phyloP scores from a whole-genome alignment of 1,140 invertebrate genomes.

The Aphelinus atriplicis region DNA sequence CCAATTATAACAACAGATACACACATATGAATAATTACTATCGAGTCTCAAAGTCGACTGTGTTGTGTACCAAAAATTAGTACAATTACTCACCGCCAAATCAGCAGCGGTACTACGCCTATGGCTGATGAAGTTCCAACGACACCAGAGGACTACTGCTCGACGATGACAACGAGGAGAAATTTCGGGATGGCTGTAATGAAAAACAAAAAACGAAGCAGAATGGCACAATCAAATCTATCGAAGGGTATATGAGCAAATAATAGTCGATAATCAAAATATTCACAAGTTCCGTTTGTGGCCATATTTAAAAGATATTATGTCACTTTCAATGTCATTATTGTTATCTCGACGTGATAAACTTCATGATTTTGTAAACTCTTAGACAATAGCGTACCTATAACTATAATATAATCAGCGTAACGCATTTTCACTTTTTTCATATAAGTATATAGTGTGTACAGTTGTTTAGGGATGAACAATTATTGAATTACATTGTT shows the following conservation, averaged over 20 bases:
- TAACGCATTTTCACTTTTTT: neutral
- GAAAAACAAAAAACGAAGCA: no score
- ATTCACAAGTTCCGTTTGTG: constrained; percentile 7
- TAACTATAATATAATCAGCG: constrained; percentile 10
- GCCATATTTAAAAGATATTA: constrained; percentile 33
- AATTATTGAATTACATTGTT: neutral
- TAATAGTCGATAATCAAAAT: constrained; percentile 24
- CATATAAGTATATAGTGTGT: constrained; percentile 11
- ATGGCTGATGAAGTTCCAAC: constrained; percentile 17
- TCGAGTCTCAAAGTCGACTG: constrained; percentile 29
- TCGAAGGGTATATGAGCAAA: no score
- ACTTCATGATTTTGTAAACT: neutral
- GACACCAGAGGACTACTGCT: no score
- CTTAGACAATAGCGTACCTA: neutral
- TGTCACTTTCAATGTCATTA: constrained; percentile 14
- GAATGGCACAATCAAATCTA: no score
- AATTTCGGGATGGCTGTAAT: no score
- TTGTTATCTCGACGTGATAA: constrained; percentile 3
- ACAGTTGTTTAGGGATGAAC: constrained; percentile 8
- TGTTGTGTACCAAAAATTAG: constrained; percentile 46
- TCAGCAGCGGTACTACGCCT: constrained; percentile 23
- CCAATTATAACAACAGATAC: no score
- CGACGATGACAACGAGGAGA: no score
- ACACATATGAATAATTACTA: neutral
- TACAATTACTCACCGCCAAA: constrained; percentile 52